Evolutionary conservation across 2,888 invertebrate species (phyloP), one percentile per base, ranked within the genome.

Genomic region (Melipona bicolor): DNA sequence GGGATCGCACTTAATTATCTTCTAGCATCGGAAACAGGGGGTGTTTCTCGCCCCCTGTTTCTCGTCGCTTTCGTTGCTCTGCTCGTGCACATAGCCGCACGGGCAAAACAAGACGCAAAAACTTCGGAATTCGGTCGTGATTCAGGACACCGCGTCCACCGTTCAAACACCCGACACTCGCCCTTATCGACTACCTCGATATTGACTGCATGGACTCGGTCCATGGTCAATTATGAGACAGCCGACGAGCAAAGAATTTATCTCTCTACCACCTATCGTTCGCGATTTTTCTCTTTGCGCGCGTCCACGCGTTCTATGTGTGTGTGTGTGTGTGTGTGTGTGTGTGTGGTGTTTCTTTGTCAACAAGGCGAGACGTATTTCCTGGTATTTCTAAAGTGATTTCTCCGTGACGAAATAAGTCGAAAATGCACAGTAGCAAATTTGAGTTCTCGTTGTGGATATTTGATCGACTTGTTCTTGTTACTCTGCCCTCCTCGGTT

Each of bases 231-330:
- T 73, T 61, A 77, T 87, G 73, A 82, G 85, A 88, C 89, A 89
- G 90, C 87, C 86, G 90, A 90, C 90, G 91, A 92, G 88, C 90
- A 88, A 87, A 54, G 87, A 89, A 90, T 43, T 32, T 43, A 43
- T 43, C 43, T 9, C 50, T 27, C 6, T 36, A 32, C 24, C 50
- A 50, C 50, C 70, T 32, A 43, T 32, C 27, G 27, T 50, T n/a
- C 19, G 13, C 17, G 24, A 54, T 27, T 43, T 64, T 71, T 24
- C n/a, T 64, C 15, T 59, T 11, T 67, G 54, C n/a, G 21, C 56
- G 11, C 9, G 36, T 36, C 36, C 36, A 36, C 36, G 36, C 36
- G 36, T 36, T 54, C 61, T n/a, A n/a, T 27, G 13, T n/a, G 32
- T n/a, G 32, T 27, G 17, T 32, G 24, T 36, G 32, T 36, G 32